Base-by-base conservation (phyloP, 1,140 invertebrate genomes). In the Saccostrea glomerata region DNA sequence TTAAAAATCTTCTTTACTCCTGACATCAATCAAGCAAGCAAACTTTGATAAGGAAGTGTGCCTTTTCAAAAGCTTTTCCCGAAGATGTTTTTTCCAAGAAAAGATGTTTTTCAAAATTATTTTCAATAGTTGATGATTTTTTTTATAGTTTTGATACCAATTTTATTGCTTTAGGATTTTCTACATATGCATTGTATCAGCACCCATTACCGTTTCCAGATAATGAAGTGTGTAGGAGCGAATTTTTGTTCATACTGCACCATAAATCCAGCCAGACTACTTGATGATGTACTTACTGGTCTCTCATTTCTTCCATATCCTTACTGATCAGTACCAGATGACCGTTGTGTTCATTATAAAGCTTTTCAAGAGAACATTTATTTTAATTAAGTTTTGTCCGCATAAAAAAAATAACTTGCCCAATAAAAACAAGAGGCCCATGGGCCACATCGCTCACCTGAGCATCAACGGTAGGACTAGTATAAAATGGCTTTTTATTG, bases 261-360 rank as follows among this genome's bases (percentile, higher is more conserved):
- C n/a, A 17, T 83, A 9, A 30, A 83, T 47, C 25, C 25, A 36
- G 40, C 7, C 15, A n/a, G 82, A 9, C 36, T 83, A 36, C 23
- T 30, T 83, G 40, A 47, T 25, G 82, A 83, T 83, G 40, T 83
- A 9, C 17, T 83, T 47, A 47, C 7, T n/a, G 25, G 17, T 36
- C 30, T 83, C 23, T 47, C 23, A 25, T 47, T 83, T 36, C 40
- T 83, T 36, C 30, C 82, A 25, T 83, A 30, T 83, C 82, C n/a
- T n/a, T n/a, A n/a, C n/a, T n/a, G n/a, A n/a, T n/a, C 82, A 36
- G 82, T 83, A 17, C 82, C 82, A 17, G 82, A 83, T 83, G 66
- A 73, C 66, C 7, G 20, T 73, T 12, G 82, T 25, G 40, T 20
- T 30, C 82, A 83, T 47, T 83, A 36, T 47, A 25, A 83, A 47